Conservation (phyloP, 1,140 invertebrate genomes). For the Euglossa dilemma region DNA sequence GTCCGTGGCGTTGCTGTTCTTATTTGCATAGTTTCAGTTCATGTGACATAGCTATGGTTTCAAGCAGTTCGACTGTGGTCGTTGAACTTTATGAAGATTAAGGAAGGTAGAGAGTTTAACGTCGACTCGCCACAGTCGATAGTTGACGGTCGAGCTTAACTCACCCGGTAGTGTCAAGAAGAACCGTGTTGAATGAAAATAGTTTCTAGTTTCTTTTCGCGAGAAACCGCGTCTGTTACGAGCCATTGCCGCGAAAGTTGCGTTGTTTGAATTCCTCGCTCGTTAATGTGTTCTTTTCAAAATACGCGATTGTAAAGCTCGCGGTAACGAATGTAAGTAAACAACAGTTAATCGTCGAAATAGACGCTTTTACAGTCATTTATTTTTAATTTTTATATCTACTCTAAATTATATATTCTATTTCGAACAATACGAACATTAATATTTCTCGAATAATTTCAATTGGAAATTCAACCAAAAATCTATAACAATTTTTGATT, state of each 20-base stretch:
- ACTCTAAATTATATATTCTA: neutral
- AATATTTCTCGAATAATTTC: neutral
- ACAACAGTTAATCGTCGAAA: neutral
- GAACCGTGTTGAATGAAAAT: neutral
- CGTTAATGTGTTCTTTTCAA: neutral
- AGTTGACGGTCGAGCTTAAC: slow-evolving; percentile 18
- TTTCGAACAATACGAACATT: neutral
- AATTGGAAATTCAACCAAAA: neutral
- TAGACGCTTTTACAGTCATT: neutral
- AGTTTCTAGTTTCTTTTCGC: neutral
- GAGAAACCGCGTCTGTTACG: neutral
- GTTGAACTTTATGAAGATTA: slow-evolving; percentile 37
- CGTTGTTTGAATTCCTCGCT: neutral
- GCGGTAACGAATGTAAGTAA: neutral
- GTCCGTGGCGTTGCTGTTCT: no score
- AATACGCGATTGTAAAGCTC: neutral
- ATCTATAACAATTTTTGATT: neutral
- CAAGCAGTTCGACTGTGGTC: slow-evolving; percentile 14
- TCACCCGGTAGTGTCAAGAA: slow-evolving; percentile 13
- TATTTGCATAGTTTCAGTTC: neutral
- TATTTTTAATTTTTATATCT: neutral
- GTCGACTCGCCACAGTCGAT: neutral
- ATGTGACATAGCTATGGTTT: neutral
- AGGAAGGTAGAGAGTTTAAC: slow-evolving; percentile 7
- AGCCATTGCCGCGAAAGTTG: neutral